Base-by-base conservation (phyloP, 2,113 vertebrate species). In the Polypterus senegalus region DNA sequence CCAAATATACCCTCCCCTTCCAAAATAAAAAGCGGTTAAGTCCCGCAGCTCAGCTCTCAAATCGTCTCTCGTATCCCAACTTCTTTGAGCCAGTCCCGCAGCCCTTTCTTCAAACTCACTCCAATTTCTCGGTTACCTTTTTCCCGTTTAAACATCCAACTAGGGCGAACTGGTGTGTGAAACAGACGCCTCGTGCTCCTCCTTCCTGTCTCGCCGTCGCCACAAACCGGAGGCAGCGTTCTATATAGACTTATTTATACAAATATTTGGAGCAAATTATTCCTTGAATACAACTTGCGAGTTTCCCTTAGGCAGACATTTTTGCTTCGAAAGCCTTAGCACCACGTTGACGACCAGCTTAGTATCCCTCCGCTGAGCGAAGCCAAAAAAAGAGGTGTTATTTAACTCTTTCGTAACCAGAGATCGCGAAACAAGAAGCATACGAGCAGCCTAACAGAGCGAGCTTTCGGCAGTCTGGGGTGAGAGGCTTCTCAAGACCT, bases 301-400 rank as follows among this genome's bases (percentile, higher is more conserved):
- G 89, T 86, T 88, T 89, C 88, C 89, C 91, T 94, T 87, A 94
- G 90, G 92, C 93, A 88, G 93, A 95, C 93, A 94, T 97, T 90
- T 95, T 93, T 83, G 88, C 86, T 86, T 79, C 76, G 83, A 76
- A 71, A 79, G 80, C 91, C 92, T 81, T 74, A 91, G 86, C 89
- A 91, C 93, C 72, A 74, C 86, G 83, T 82, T 89, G 88, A 81
- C 78, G 81, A 69, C 70, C 71, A 63, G 70, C 80, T 63, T 64
- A 69, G 86, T 89, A 94, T 93, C 88, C 91, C 83, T 96, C 91
- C 93, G 92, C 88, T 74, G 68, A 45, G 67, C 70, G 69, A 60
- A 71, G 75, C 63, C 44, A 45, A 48, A 71, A 27, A 27, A 27
- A 27, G n/a, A 27, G 68, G 67, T 64, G 9, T 48, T 46, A 10